Percentiles rank a stretch among this genome's conserved stretches.
phyloP scores from a whole-genome alignment of 2,888 invertebrate genomes.

The Linnaemya tessellans region DNA sequence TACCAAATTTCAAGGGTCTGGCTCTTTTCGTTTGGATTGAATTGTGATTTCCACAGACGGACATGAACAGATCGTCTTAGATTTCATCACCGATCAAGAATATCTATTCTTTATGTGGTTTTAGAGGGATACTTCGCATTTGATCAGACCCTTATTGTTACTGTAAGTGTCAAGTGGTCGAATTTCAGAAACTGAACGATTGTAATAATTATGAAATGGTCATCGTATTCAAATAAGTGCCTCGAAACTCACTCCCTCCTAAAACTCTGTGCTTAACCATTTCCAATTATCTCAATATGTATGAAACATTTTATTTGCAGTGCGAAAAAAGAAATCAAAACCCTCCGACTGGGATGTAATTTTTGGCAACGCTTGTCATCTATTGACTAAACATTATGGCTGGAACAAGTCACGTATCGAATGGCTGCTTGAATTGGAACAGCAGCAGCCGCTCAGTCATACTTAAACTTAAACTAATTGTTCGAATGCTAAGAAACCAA shows the following conservation, averaged over 20 bases:
- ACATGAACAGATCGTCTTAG: no score
- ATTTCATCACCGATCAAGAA: no score
- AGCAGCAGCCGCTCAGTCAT: constrained; percentile 42
- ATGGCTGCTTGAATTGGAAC: constrained; percentile 77
- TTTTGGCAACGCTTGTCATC: constrained; percentile 74
- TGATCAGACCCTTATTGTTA: no score
- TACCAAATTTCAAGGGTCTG: no score
- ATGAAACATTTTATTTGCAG: constrained; percentile 45
- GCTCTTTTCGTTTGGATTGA: no score
- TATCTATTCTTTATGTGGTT: no score
- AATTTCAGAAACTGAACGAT: no score
- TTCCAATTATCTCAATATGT: constrained; percentile 5
- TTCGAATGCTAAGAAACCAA: constrained; percentile 14
- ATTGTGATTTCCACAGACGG: no score
- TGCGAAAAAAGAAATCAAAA: constrained; percentile 50
- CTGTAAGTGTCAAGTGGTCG: no score
- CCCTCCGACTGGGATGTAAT: constrained; percentile 77
- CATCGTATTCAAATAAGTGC: neutral
- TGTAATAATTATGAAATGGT: no score
- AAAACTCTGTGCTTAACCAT: neutral
- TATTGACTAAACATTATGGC: constrained; percentile 43
- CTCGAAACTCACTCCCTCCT: neutral
- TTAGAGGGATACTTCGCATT: no score
- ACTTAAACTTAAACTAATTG: neutral
- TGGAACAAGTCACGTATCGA: constrained; percentile 78